Evolutionary conservation across 2,797 vertebrate genomes (phyloP).

Genomic region (Etheostoma perlongum): DNA sequence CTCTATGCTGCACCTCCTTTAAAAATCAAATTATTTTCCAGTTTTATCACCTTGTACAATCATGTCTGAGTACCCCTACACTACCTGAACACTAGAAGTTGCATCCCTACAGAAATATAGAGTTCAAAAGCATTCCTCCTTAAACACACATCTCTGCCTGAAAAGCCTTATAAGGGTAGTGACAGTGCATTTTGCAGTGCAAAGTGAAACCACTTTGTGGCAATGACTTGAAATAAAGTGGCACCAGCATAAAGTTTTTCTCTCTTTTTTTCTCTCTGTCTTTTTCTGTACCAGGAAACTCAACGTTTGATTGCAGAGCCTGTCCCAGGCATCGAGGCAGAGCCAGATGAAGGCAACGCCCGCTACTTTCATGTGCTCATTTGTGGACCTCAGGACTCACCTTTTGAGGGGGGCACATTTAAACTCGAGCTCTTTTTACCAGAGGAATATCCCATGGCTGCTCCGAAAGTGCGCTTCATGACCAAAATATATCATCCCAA

Average conservation of each 20-base stretch:
- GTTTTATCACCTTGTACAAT: background rate
- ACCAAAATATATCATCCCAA: constrained; percentile 99
- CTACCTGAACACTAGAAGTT: background rate
- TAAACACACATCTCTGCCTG: background rate
- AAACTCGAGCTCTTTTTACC: constrained; percentile 99
- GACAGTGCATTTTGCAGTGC: background rate
- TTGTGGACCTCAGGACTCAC: constrained; percentile 95
- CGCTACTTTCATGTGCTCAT: constrained; percentile 98
- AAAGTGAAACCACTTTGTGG: background rate
- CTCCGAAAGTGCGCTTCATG: constrained; percentile 99
- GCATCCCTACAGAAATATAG: background rate
- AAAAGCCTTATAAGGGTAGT: background rate
- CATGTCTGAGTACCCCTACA: background rate
- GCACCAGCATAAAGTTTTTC: background rate
- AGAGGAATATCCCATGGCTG: constrained; percentile 98
- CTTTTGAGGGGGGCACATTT: constrained; percentile 98
- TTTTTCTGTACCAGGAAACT: constrained; percentile 87
- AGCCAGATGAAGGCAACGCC: constrained; percentile 95
- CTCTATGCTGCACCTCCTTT: background rate
- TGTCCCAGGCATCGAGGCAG: constrained; percentile 94
- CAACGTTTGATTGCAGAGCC: constrained; percentile 95
- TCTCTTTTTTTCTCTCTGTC: background rate
- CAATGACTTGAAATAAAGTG: background rate
- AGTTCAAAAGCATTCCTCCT: background rate
- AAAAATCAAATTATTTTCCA: background rate